Conservation (phyloP, 2,797 vertebrate genomes). For the Coregonus ussuriensis region DNA sequence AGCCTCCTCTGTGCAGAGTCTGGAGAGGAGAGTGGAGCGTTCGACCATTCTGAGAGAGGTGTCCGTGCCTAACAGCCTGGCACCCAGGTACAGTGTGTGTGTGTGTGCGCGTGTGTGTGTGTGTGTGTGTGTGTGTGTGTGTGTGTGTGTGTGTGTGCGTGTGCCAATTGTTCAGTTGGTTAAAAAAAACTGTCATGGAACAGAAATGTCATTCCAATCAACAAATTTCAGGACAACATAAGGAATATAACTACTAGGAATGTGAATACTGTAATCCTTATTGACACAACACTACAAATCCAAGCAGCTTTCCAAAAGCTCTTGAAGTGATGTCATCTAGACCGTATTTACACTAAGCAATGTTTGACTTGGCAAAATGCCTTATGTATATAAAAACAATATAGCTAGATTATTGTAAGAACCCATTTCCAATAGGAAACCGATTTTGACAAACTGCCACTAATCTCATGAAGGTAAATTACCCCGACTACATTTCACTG, state of each 20-base stretch:
- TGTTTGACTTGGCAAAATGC: not conserved
- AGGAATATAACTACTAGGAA: no score
- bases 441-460: not conserved
- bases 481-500: not conserved
- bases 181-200: not conserved
- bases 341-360: not conserved
- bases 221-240: not conserved
- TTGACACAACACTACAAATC: not conserved
- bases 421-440: not conserved
- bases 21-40: constrained; percentile 83
- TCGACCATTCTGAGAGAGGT: constrained; percentile 81
- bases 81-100: constrained; percentile 74
- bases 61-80: constrained; percentile 61
- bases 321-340: not conserved
- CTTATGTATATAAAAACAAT: not conserved
- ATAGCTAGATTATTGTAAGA: not conserved
- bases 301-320: not conserved
- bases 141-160: no score
- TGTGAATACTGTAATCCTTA: no score
- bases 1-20: constrained; percentile 86
- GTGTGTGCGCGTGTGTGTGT: no score
- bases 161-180: not conserved
- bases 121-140: no score
- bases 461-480: not conserved
- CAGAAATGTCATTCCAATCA: not conserved